phyloP scores from a whole-genome alignment of 2,797 vertebrate species.

The Pangasius krempfi region DNA sequence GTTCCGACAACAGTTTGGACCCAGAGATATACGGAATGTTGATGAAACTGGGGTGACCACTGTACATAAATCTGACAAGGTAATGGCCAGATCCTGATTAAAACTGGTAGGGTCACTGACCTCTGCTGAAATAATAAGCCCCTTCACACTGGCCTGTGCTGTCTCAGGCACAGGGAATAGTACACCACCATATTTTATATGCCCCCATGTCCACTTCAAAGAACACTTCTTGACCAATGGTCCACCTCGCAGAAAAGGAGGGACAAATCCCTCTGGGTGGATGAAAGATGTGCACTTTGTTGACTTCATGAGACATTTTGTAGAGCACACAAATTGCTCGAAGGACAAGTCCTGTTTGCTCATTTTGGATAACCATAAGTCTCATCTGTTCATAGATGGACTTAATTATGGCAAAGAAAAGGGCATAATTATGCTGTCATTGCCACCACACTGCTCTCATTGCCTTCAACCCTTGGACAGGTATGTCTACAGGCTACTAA shows the following conservation, averaged over 20 bases:
- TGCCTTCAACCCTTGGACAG: slow-evolving; percentile 5
- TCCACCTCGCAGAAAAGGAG: background rate
- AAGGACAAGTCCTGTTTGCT: slow-evolving; percentile 12
- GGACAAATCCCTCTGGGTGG: background rate
- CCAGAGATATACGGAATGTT: slow-evolving; percentile 37
- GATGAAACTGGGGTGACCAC: slow-evolving; percentile 26
- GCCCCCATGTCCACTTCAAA: background rate
- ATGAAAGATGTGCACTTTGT: background rate
- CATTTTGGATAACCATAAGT: slow-evolving; percentile 3
- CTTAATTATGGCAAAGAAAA: slow-evolving; percentile 30
- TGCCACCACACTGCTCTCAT: slow-evolving; percentile 15
- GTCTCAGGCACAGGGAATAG: no score
- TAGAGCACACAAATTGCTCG: background rate
- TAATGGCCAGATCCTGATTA: background rate
- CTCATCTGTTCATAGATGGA: background rate
- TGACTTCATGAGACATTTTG: background rate
- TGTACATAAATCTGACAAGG: slow-evolving; percentile 25
- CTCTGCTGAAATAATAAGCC: no score
- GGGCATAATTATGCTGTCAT: slow-evolving; percentile 12
- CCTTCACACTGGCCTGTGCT: no score
- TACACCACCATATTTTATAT: background rate
- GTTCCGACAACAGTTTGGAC: slow-evolving; percentile 5
- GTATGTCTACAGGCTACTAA: slow-evolving; percentile 10
- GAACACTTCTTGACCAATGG: background rate
- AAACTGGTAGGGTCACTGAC: no score